These are phyloP conservation scores for Neotoxoptera formosana DNA, from an alignment of 1,140 invertebrate genomes.

Conservation along the genomic window DNA sequence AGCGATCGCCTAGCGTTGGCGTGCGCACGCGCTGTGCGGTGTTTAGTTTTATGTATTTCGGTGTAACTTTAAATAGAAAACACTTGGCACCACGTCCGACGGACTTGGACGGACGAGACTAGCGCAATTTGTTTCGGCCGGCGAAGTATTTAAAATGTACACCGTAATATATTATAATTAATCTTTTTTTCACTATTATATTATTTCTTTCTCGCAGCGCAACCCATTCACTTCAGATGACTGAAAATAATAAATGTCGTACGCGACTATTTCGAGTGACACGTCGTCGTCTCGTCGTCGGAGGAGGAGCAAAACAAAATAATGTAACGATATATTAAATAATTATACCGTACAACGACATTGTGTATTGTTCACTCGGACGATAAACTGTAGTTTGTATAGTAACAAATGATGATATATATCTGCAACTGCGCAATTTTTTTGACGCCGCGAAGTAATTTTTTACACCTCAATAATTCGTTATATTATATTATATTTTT, in stretches of 20 bases:
- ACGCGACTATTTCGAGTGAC: constrained; percentile 1
- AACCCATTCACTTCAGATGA: background rate
- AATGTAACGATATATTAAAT: background rate
- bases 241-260: background rate
- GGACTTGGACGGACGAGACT: constrained; percentile 21
- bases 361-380: background rate
- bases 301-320: background rate
- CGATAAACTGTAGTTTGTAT: background rate
- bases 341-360: background rate
- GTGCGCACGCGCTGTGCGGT: background rate
- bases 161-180: constrained; percentile 32
- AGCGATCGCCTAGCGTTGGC: background rate
- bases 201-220: background rate
- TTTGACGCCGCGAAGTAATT: background rate
- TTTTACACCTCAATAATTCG: background rate
- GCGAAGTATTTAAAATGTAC: constrained; percentile 50
- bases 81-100: constrained; percentile 40
- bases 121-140: constrained; percentile 43
- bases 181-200: constrained; percentile 31
- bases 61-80: constrained; percentile 56
- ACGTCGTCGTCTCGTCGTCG: background rate
- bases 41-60: constrained; percentile 55
- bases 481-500: too few relatives aligned
- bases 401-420: background rate
- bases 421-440: background rate